Percentiles rank a stretch among this genome's conserved stretches.
These are phyloP conservation scores for Tokudaia muenninki DNA, from an alignment of 2,797 vertebrate species.

Conservation along the genomic window DNA sequence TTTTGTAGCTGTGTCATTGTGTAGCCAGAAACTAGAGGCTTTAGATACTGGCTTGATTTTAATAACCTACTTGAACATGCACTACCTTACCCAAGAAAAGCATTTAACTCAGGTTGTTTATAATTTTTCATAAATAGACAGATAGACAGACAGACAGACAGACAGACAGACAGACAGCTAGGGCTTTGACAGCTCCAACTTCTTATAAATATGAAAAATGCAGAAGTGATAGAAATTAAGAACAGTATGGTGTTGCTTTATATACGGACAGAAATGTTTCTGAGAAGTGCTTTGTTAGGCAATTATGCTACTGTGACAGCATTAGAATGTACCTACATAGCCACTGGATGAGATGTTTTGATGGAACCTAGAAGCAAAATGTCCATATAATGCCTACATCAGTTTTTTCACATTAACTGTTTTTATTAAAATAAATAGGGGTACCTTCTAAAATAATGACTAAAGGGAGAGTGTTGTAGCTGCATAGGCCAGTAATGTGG, in stretches of 20 bases:
- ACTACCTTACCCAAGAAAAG: neutral
- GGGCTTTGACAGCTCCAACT: neutral
- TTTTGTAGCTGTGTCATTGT: neutral
- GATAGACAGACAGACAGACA: neutral
- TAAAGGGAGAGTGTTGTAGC: neutral
- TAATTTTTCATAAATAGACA: neutral
- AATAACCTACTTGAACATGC: neutral
- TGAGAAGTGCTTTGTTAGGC: neutral
- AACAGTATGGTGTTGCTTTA: no score
- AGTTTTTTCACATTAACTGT: neutral
- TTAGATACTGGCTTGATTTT: neutral
- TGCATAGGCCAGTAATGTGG: neutral
- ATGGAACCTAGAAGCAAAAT: neutral
- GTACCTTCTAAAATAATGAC: neutral
- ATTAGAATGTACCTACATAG: neutral
- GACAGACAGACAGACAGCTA: neutral
- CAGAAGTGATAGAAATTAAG: neutral
- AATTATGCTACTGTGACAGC: neutral
- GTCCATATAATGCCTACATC: no score
- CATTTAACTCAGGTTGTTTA: neutral
- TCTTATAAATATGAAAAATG: neutral
- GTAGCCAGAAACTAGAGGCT: neutral
- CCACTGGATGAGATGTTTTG: neutral
- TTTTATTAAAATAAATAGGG: neutral
- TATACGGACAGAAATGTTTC: neutral